Evolutionary conservation across 2,797 vertebrate genomes (phyloP).

Genomic region (Delichon dasypus): DNA sequence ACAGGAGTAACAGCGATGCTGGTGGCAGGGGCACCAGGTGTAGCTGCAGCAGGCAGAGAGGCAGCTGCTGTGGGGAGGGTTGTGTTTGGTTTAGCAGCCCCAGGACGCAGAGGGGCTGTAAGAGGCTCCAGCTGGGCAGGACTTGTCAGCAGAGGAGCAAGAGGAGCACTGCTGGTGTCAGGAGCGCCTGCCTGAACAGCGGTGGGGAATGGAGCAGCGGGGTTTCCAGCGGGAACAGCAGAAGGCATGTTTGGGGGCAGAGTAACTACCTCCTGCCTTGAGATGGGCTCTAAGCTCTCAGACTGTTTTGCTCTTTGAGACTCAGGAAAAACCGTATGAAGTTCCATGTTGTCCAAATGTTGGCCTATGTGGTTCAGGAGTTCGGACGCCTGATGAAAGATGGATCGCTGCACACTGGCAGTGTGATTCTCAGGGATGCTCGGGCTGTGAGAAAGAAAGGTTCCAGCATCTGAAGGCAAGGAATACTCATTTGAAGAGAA

Average conservation of each 20-base stretch:
- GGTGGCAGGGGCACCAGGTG: neutral
- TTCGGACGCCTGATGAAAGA: neutral
- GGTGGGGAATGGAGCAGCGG: neutral
- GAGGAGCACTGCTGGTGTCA: neutral
- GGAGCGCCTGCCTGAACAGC: neutral
- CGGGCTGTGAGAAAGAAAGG: neutral
- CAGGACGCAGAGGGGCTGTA: neutral
- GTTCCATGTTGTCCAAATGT: neutral
- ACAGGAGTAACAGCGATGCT: neutral
- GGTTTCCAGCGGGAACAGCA: neutral
- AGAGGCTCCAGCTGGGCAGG: neutral
- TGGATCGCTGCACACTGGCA: neutral
- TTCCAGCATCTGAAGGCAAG: neutral
- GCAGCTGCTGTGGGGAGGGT: neutral
- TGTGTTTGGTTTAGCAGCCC: neutral
- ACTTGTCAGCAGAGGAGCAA: neutral
- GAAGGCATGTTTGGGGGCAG: accelerated
- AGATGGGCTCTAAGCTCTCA: neutral
- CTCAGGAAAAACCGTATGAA: neutral
- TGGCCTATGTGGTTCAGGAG: neutral
- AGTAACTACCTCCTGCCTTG: neutral
- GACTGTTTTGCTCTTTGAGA: neutral
- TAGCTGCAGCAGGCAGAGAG: neutral
- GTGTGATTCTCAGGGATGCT: neutral
- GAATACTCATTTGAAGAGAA: neutral